phyloP scores from a whole-genome alignment of 2,888 invertebrate genomes.

The Pardosa pseudoannulata region DNA sequence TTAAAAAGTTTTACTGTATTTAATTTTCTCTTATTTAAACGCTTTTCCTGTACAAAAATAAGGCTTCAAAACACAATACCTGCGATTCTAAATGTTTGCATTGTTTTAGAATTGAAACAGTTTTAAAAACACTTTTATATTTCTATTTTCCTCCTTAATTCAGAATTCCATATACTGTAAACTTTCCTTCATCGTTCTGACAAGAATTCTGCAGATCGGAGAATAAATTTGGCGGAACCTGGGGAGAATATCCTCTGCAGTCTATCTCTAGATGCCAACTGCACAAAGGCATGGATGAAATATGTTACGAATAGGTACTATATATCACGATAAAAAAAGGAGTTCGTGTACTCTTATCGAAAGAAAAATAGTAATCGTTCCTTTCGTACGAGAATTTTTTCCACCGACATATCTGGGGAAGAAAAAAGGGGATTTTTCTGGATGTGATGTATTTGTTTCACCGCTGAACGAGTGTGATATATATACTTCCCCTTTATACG shows the following conservation, averaged over 20 bases:
- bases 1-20: too few relatives aligned
- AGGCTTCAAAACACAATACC: too few relatives aligned
- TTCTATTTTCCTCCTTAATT: too few relatives aligned
- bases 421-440: not conserved
- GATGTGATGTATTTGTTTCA: conserved; percentile 7
- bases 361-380: not conserved
- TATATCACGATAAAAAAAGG: not conserved
- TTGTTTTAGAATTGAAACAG: too few relatives aligned
- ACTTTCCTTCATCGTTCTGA: too few relatives aligned
- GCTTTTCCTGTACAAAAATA: too few relatives aligned
- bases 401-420: not conserved
- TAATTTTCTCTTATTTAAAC: too few relatives aligned
- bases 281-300: not conserved
- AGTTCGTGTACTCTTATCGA: not conserved
- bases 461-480: not conserved
- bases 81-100: too few relatives aligned
- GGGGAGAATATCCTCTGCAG: not conserved
- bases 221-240: not conserved
- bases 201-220: too few relatives aligned
- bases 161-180: too few relatives aligned
- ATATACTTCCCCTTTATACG: too few relatives aligned
- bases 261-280: not conserved
- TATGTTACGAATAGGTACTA: not conserved
- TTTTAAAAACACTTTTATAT: too few relatives aligned
- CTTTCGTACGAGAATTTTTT: not conserved